Evolutionary conservation across 2,113 vertebrate genomes (phyloP).

Genomic region (Taurulus bubalis): DNA sequence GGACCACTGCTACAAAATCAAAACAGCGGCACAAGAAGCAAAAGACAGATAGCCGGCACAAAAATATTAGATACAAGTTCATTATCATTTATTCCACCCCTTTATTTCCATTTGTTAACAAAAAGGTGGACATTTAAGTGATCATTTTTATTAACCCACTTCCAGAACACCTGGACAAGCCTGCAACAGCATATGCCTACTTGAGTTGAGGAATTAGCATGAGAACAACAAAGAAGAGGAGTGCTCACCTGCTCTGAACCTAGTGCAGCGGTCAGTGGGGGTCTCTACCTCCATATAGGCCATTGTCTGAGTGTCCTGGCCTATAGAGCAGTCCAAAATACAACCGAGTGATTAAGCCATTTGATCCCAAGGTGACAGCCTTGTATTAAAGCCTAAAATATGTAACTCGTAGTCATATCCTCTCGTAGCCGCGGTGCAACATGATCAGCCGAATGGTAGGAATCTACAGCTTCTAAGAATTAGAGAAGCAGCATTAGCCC

Average conservation of each 20-base stretch:
- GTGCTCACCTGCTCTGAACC: conserved; percentile 70
- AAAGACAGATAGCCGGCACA: neutral
- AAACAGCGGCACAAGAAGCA: neutral
- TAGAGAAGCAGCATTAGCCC: neutral
- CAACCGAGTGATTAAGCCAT: neutral
- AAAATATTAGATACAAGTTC: neutral
- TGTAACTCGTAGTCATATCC: neutral
- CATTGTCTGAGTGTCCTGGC: conserved; percentile 39
- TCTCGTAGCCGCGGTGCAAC: neutral
- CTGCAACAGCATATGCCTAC: neutral
- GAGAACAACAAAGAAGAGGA: neutral
- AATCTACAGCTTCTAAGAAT: neutral
- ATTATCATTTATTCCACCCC: neutral
- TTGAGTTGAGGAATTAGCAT: neutral
- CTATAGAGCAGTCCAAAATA: neutral
- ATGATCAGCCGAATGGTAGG: neutral
- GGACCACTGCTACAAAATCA: neutral
- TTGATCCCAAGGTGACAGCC: neutral
- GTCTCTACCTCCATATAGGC: conserved; percentile 65
- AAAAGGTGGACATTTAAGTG: neutral
- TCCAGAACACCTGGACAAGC: neutral
- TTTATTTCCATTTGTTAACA: neutral
- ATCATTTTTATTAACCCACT: neutral
- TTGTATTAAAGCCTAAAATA: too few relatives aligned
- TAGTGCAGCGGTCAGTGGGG: conserved; percentile 38